These are phyloP conservation scores for Crenichthys baileyi DNA, from an alignment of 2,797 vertebrate genomes.

Conservation along the genomic window DNA sequence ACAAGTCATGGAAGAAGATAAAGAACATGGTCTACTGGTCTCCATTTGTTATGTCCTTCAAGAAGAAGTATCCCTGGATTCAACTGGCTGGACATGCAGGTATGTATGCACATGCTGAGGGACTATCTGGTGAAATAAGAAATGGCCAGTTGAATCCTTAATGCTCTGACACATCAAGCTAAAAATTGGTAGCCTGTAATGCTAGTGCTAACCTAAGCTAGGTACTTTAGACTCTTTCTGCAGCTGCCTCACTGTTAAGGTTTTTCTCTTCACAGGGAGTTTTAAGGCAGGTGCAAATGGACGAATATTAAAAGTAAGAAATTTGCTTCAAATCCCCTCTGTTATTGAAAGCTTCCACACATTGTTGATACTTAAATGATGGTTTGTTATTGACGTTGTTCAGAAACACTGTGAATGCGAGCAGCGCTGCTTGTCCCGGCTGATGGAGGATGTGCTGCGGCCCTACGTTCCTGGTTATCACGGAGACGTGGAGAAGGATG, in stretches of 20 bases:
- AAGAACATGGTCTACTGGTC: conserved; percentile 99
- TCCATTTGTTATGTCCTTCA: conserved; percentile 98
- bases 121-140: neutral
- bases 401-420: conserved; percentile 97
- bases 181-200: neutral
- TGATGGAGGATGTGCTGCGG: conserved; percentile 91
- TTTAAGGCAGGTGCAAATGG: conserved; percentile 97
- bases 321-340: neutral
- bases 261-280: conserved; percentile 83
- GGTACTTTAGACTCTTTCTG: neutral
- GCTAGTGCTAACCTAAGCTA: neutral
- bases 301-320: conserved; percentile 87
- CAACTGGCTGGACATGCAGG: conserved; percentile 98
- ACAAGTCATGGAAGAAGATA: conserved; percentile 99
- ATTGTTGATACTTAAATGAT: neutral
- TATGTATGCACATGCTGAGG: conserved; percentile 51
- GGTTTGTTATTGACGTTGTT: neutral
- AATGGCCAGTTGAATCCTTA: neutral
- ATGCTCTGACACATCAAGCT: neutral
- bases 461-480: conserved; percentile 95
- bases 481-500: conserved; percentile 93
- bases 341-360: neutral
- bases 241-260: conserved; percentile 6
- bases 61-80: conserved; percentile 99
- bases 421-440: conserved; percentile 92